Evolutionary conservation across 2,113 vertebrate genomes (phyloP).

Genomic region (Psittacus erithacus): DNA sequence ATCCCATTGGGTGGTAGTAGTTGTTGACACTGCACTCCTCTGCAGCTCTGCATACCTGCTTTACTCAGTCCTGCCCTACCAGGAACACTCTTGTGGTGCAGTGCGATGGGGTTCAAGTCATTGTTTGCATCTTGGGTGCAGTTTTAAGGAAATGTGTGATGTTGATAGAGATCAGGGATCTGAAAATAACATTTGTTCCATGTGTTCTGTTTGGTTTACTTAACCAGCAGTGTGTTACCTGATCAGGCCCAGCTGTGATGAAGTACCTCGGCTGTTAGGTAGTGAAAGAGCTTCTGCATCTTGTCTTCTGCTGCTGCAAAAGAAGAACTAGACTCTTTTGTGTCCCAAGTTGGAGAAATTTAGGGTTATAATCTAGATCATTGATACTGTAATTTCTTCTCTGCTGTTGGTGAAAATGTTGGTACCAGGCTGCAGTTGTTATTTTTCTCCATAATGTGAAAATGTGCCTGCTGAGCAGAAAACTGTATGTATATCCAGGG

Average conservation of each 20-base stretch:
- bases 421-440: background rate
- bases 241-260: background rate
- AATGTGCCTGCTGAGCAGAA: background rate
- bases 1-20: background rate
- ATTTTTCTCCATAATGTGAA: background rate
- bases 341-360: background rate
- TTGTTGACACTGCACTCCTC: background rate
- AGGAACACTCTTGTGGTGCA: accelerated
- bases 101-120: accelerated
- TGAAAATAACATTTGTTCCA: background rate
- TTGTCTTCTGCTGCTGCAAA: accelerated
- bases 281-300: background rate
- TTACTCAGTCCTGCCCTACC: background rate
- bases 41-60: background rate
- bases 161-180: background rate
- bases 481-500: background rate
- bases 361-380: background rate
- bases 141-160: background rate
- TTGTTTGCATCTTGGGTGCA: background rate
- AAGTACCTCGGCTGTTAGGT: background rate
- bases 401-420: background rate
- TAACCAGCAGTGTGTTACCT: background rate
- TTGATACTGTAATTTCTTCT: background rate
- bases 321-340: background rate
- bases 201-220: background rate